phyloP scores from a whole-genome alignment of 1,140 invertebrate species.

The Drosophila tristis region DNA sequence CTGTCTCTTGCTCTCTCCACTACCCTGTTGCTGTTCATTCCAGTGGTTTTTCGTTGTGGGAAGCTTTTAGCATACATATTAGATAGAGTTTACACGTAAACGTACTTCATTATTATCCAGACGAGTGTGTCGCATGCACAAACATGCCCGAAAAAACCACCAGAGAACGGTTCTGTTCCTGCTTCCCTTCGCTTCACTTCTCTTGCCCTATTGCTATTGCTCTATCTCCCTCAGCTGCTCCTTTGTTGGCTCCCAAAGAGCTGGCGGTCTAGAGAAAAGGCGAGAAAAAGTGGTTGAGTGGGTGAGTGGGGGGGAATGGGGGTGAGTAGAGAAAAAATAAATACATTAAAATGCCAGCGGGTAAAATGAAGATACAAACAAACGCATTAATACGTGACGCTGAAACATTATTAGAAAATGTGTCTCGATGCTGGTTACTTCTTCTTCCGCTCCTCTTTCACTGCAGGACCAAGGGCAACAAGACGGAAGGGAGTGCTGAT shows the following conservation, averaged over 20 bases:
- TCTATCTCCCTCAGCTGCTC: constrained; percentile 1
- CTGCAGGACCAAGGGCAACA: constrained; percentile 15
- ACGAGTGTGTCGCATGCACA: constrained; percentile 63
- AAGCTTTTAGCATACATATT: constrained; percentile 65
- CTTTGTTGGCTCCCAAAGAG: neutral
- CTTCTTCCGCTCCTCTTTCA: constrained; percentile 21
- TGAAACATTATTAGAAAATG: constrained; percentile 82
- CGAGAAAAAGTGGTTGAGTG: neutral
- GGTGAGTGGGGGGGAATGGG: neutral
- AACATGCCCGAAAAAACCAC: constrained; percentile 51
- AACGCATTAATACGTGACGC: constrained; percentile 83
- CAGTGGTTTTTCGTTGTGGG: constrained; percentile 11
- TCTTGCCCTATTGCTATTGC: constrained; percentile 3
- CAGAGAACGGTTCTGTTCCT: constrained; percentile 16
- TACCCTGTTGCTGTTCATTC: constrained; percentile 5
- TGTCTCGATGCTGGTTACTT: constrained; percentile 77
- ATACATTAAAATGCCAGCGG: constrained; percentile 82
- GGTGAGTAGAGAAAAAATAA: constrained; percentile 42
- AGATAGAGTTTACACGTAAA: constrained; percentile 66
- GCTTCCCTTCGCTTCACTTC: neutral
- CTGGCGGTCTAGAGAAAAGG: too few relatives aligned
- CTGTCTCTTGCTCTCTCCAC: neutral
- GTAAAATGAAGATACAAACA: constrained; percentile 84
- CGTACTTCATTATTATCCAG: constrained; percentile 65
- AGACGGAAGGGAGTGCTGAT: neutral